These are phyloP conservation scores for Sisor rabdophorus DNA, from an alignment of 2,113 vertebrate species.

Conservation along the genomic window DNA sequence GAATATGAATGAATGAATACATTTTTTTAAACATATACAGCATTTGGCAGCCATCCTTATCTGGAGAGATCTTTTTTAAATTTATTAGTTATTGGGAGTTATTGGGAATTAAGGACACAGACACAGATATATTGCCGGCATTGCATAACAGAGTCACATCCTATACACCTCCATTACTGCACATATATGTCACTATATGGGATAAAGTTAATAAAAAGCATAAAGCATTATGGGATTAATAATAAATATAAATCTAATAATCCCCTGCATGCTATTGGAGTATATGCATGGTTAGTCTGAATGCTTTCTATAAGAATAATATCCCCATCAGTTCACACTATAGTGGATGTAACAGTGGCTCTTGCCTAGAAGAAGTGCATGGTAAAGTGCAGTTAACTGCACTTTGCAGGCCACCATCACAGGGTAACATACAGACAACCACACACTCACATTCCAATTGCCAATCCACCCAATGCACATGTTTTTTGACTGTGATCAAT, in stretches of 20 bases:
- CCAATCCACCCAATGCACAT: too few species aligned
- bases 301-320: slow-evolving; percentile 7
- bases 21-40: too few species aligned
- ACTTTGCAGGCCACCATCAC: slow-evolving; percentile 24
- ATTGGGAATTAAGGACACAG: too few species aligned
- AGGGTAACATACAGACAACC: too few species aligned
- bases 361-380: not conserved
- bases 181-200: not conserved
- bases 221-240: not conserved
- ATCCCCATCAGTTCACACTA: not conserved
- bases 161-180: not conserved
- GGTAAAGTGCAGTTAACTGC: not conserved
- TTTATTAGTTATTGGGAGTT: too few species aligned
- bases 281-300: slow-evolving; percentile 2
- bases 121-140: not conserved
- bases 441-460: too few species aligned
- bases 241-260: slow-evolving; percentile 3
- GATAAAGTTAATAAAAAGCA: too few species aligned
- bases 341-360: not conserved
- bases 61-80: too few species aligned
- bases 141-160: not conserved
- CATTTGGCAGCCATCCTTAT: too few species aligned
- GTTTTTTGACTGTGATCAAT: not conserved
- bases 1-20: too few species aligned
- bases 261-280: not conserved